Base-by-base conservation (phyloP, 2,113 vertebrate species). In the Larimichthys crocea region DNA sequence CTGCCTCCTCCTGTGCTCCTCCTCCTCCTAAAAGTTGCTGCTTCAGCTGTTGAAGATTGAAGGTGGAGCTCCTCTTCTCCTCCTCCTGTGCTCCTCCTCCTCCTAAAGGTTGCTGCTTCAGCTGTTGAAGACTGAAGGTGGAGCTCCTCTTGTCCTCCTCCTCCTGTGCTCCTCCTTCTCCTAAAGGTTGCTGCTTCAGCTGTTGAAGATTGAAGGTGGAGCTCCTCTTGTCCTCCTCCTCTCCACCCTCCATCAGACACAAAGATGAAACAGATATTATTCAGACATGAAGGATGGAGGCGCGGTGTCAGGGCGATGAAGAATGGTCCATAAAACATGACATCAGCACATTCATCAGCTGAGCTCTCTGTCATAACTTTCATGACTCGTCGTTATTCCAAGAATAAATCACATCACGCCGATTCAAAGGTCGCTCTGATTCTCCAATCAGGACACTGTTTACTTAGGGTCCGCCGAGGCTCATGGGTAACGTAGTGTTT, bases 281-380 rank as follows among this genome's bases (percentile, higher is more conserved):
- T 63, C 59, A 80, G 74, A 65, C 74, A 74, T 86, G 80, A 83
- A 81, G 74, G 83, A 72, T 48, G 65, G 84, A 65, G 48, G 74
- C 84, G 84, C 55, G 31, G 65, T 53, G 84, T 86, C 84, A 59
- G 87, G 87, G 74, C 80, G 65, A 81, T 74, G 57, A 78, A 66
- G 80, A 80, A 65, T 70, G 66, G 63, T 76, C 62, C 24, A 80
- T 83, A 57, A 86, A 76, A 70, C 56, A 73, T 14, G 9, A 56
- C 55, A 49, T 87, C 73, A 79, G 12, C 75, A 82, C 78, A 67
- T 79, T 74, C 71, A 81, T 83, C 73, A 76, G 61, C 24, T 24
- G 24, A 24, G 24, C 24, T 24, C 24, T 79, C 35, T 59, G 11
- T 71, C 67, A 82, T 82, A 78, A 71, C 82, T 62, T 75, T 57